Evolutionary conservation across 2,113 vertebrate genomes (phyloP).

Genomic region (Elephas maximus): DNA sequence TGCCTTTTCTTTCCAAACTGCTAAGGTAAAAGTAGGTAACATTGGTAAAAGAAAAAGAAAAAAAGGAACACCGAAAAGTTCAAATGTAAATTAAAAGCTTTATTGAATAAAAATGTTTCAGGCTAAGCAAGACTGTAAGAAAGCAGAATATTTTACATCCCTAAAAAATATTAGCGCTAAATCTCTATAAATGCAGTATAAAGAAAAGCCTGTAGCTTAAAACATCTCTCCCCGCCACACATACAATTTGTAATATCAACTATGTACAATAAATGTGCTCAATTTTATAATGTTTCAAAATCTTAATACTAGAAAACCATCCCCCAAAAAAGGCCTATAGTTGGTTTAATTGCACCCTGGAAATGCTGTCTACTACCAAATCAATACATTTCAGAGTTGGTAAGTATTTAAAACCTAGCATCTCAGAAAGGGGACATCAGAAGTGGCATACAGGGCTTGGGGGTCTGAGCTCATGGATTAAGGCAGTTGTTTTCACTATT

Average conservation of each 20-base stretch:
- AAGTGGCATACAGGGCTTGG: background rate
- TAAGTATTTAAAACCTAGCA: conserved; percentile 58
- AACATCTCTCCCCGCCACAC: conserved; percentile 74
- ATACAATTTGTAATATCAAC: conserved; percentile 74
- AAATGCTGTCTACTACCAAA: conserved; percentile 73
- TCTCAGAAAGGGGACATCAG: conserved; percentile 53
- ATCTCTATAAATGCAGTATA: conserved; percentile 87
- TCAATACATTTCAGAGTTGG: conserved; percentile 76
- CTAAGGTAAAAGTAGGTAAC: conserved; percentile 17
- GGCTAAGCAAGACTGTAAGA: conserved; percentile 87
- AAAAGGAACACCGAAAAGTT: conserved; percentile 39
- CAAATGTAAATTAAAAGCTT: conserved; percentile 84
- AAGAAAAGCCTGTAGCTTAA: conserved; percentile 83
- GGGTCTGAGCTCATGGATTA: conserved; percentile 30
- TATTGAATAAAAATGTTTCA: conserved; percentile 89
- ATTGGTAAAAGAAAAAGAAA: background rate
- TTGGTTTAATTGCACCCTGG: conserved; percentile 75
- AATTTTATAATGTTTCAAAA: conserved; percentile 78
- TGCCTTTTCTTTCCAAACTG: conserved; percentile 22
- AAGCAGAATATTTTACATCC: conserved; percentile 91
- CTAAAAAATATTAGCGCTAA: conserved; percentile 87
- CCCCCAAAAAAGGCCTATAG: conserved; percentile 68
- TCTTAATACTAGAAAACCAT: conserved; percentile 78
- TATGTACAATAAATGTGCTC: conserved; percentile 85
- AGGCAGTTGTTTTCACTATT: conserved; percentile 5